A percentile compares a stretch with the other conserved stretches of the same genome.
Evolutionary conservation across 2,888 invertebrate species (phyloP).

Genomic region (Quadroppia sp.): DNA sequence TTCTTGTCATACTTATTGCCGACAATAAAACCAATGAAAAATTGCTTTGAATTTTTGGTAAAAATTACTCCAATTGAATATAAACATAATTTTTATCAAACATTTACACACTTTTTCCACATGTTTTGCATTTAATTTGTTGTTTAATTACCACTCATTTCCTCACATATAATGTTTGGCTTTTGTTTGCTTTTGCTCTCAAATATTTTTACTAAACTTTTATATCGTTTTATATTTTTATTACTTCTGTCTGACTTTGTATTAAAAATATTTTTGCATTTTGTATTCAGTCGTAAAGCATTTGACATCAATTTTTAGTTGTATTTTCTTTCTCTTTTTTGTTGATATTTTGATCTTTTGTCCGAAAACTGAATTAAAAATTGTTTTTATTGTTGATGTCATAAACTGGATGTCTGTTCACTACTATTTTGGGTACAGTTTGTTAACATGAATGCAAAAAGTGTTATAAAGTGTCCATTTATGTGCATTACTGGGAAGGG

Average conservation of each 20-base stretch:
- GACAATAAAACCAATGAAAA: conserved; percentile 1
- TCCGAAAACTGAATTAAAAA: neutral
- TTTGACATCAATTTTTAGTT: conserved; percentile 8
- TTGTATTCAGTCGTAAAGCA: neutral
- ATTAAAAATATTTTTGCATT: neutral
- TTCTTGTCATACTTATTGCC: conserved; percentile 5
- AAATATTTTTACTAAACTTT: neutral
- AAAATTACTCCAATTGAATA: neutral
- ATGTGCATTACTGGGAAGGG: too few relatives aligned
- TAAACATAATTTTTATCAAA: too few relatives aligned
- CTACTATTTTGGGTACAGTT: conserved; percentile 10
- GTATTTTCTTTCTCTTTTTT: neutral
- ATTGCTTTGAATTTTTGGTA: neutral
- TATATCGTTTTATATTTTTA: neutral
- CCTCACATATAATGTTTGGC: neutral
- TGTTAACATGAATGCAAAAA: too few relatives aligned
- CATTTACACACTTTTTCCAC: neutral
- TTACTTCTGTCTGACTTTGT: neutral
- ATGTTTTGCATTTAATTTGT: neutral
- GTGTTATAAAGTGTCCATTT: too few relatives aligned
- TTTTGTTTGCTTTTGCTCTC: neutral
- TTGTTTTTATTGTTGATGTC: neutral
- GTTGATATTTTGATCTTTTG: too few relatives aligned
- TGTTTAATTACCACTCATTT: neutral
- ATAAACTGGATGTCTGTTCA: conserved; percentile 1